These are phyloP conservation scores for Mus pahari DNA, from an alignment of 2,113 vertebrate genomes.

Conservation along the genomic window DNA sequence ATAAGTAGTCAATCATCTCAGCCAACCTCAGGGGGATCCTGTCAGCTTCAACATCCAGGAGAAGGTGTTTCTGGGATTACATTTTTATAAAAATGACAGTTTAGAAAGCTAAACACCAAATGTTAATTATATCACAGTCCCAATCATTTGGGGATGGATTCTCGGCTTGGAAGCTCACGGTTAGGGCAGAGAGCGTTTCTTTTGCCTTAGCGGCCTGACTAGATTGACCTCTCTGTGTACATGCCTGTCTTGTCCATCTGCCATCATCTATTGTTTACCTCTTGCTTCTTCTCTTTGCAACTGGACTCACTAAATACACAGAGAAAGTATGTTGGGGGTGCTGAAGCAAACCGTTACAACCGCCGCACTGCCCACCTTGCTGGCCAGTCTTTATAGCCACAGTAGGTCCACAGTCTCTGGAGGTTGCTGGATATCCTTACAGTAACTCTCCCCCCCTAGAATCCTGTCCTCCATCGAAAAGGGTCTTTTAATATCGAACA, in stretches of 20 bases:
- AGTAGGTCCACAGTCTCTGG: slow-evolving; percentile 76
- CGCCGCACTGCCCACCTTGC: slow-evolving; percentile 73
- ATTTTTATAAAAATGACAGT: slow-evolving; percentile 4
- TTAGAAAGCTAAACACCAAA: slow-evolving; percentile 58
- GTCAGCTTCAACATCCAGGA: background rate
- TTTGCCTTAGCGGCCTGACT: background rate
- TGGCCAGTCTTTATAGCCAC: slow-evolving; percentile 82
- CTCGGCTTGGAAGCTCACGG: slow-evolving; percentile 31
- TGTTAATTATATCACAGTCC: background rate
- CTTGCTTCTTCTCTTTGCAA: slow-evolving; percentile 25
- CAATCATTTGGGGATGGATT: background rate
- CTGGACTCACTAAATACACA: background rate
- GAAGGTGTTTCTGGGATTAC: background rate
- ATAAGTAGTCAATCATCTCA: background rate
- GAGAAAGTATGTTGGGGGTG: slow-evolving; percentile 72
- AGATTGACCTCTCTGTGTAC: too few species aligned
- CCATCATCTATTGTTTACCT: background rate
- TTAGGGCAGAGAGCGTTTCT: background rate
- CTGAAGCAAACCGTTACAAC: slow-evolving; percentile 74
- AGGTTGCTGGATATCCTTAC: slow-evolving; percentile 83
- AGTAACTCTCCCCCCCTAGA: slow-evolving; percentile 65
- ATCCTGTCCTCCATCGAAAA: slow-evolving; percentile 76
- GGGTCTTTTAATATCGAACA: slow-evolving; percentile 82
- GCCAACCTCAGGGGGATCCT: background rate
- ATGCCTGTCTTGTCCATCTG: background rate